Evolutionary conservation across 2,797 vertebrate species (phyloP).

Genomic region (Ciconia nigra): DNA sequence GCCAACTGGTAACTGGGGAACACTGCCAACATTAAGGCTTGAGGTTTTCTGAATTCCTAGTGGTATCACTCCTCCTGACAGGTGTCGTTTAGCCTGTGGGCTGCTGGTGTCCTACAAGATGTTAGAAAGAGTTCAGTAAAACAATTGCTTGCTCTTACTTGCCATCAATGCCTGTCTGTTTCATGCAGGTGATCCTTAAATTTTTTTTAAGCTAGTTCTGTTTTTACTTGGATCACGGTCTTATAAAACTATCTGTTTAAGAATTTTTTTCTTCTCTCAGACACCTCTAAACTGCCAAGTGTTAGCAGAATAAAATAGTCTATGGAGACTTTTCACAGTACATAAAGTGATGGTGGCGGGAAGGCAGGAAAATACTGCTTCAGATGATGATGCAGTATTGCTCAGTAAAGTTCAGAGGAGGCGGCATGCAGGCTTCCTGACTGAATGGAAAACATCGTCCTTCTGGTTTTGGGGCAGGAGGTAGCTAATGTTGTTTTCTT

Average conservation of each 20-base stretch:
- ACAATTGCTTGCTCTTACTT: not conserved
- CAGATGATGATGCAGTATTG: not conserved
- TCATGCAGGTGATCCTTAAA: not conserved
- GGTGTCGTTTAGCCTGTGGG: not conserved
- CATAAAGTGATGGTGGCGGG: not conserved
- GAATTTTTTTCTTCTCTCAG: not conserved
- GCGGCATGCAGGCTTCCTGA: not conserved
- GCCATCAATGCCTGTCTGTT: not conserved
- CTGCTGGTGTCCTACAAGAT: not conserved
- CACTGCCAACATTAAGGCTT: not conserved
- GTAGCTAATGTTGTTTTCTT: slow-evolving; percentile 24
- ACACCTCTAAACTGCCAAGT: not conserved
- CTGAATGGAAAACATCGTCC: not conserved
- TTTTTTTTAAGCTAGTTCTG: not conserved
- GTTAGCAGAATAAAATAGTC: not conserved
- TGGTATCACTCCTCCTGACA: not conserved
- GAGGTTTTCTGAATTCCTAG: not conserved
- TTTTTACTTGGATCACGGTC: not conserved
- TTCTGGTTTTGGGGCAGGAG: not conserved
- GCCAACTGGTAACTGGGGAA: not conserved
- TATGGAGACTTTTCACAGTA: not conserved
- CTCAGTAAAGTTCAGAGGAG: not conserved
- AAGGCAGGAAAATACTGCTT: not conserved
- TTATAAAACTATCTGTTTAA: not conserved
- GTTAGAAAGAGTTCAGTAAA: not conserved